Percentiles rank a stretch among this genome's conserved stretches.
Conservation (phyloP, 2,113 vertebrate genomes). For the Coptodon rendalli region DNA sequence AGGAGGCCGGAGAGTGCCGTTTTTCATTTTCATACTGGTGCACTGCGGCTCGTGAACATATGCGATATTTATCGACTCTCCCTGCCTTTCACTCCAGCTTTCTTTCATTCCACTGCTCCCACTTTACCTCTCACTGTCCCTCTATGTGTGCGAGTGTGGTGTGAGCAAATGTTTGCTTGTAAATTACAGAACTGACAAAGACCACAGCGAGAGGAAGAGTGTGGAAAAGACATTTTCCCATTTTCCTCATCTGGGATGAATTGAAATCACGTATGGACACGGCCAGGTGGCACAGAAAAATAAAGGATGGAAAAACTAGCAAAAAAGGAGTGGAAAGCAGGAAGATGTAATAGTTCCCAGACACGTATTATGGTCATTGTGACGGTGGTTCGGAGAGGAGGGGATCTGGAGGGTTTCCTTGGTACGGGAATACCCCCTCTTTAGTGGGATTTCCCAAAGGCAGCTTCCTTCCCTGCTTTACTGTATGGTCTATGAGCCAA, state of each 20-base stretch:
- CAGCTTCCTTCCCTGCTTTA: slow-evolving; percentile 23
- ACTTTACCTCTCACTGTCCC: neutral
- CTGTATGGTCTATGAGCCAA: neutral
- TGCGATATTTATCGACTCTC: slow-evolving; percentile 57
- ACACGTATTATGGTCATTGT: neutral
- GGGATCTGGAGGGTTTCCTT: slow-evolving; percentile 22
- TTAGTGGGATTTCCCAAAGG: slow-evolving; percentile 52
- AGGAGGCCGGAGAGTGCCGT: neutral
- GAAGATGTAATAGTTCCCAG: slow-evolving; percentile 27
- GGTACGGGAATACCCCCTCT: slow-evolving; percentile 40
- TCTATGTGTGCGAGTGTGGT: neutral
- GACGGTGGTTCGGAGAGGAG: neutral
- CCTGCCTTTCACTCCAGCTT: neutral
- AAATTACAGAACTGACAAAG: neutral
- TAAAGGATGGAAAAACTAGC: neutral
- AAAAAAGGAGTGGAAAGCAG: slow-evolving; percentile 5
- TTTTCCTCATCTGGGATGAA: neutral
- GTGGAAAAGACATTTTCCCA: neutral
- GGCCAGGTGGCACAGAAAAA: slow-evolving; percentile 16
- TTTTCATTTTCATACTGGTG: slow-evolving; percentile 55
- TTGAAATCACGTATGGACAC: neutral
- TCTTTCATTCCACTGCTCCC: neutral
- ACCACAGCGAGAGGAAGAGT: neutral
- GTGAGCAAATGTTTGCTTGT: neutral
- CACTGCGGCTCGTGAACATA: slow-evolving; percentile 58